Conservation (phyloP, 2,888 invertebrate species). For the Corbicula japonica region DNA sequence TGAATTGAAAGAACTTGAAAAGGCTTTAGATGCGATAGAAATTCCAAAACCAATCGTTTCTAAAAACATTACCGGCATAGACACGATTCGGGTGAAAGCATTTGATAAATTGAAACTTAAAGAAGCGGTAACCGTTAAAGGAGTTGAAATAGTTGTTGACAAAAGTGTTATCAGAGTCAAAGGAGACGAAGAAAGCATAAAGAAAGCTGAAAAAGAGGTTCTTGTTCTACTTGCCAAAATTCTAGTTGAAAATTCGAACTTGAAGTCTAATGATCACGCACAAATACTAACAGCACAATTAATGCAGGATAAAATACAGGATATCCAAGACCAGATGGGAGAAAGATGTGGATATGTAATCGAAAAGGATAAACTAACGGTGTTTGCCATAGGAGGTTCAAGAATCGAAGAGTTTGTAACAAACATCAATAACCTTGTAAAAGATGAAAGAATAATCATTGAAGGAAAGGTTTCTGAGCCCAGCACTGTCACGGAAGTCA, state of each 20-base stretch:
- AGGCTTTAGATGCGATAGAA: constrained; percentile 33
- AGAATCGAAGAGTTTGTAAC: not conserved
- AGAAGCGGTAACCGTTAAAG: not conserved
- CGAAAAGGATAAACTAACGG: constrained; percentile 6
- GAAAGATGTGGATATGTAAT: constrained; percentile 18
- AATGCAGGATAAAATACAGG: constrained; percentile 34
- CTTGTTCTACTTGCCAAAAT: constrained; percentile 18
- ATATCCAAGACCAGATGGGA: constrained; percentile 5
- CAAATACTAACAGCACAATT: constrained; percentile 12
- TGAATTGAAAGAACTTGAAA: constrained; percentile 2
- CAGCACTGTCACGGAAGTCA: not conserved
- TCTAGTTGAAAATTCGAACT: not conserved
- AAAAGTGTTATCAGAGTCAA: not conserved
- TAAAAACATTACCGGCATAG: constrained; percentile 17
- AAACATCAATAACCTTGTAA: constrained; percentile 5
- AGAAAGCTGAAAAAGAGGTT: constrained; percentile 13
- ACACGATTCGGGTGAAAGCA: constrained; percentile 21
- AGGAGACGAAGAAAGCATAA: constrained; percentile 8
- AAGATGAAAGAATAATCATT: not conserved
- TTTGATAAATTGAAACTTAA: constrained; percentile 26
- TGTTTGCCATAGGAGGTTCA: not conserved
- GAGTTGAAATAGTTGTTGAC: constrained; percentile 14
- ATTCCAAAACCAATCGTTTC: constrained; percentile 30
- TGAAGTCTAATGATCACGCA: constrained; percentile 8
- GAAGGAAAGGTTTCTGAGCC: constrained; percentile 24